Conservation (phyloP, 2,113 vertebrate genomes). For the Coptodon rendalli region DNA sequence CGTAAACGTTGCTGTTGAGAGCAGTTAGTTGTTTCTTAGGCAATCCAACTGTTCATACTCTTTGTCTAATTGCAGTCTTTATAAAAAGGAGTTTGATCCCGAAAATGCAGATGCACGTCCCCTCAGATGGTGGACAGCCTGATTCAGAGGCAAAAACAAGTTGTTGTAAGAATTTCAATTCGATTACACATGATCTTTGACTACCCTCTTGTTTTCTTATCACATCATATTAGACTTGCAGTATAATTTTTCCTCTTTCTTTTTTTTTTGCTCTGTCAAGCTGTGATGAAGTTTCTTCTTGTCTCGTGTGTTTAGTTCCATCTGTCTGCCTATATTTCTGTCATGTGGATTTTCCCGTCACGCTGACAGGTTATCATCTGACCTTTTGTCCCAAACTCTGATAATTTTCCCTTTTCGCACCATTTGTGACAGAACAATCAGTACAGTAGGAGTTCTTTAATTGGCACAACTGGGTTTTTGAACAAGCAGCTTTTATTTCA, state of each 20-base stretch:
- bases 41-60: background rate
- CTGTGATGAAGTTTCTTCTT: background rate
- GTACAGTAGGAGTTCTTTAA: background rate
- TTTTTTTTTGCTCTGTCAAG: background rate
- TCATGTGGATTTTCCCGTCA: background rate
- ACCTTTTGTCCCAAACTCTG: background rate
- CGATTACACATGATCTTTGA: background rate
- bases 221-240: background rate
- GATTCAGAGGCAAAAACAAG: background rate
- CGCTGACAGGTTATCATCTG: conserved; percentile 9
- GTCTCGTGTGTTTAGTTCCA: background rate
- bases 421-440: background rate
- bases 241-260: background rate
- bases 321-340: background rate
- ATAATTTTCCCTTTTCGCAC: background rate
- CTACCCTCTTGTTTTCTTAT: background rate
- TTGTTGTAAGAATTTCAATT: background rate
- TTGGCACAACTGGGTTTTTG: background rate
- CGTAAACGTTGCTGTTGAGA: background rate
- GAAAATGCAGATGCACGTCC: background rate
- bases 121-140: background rate
- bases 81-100: background rate
- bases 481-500: background rate
- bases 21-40: background rate
- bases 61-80: background rate